phyloP scores from a whole-genome alignment of 2,113 vertebrate genomes.

The Pandion haliaetus region DNA sequence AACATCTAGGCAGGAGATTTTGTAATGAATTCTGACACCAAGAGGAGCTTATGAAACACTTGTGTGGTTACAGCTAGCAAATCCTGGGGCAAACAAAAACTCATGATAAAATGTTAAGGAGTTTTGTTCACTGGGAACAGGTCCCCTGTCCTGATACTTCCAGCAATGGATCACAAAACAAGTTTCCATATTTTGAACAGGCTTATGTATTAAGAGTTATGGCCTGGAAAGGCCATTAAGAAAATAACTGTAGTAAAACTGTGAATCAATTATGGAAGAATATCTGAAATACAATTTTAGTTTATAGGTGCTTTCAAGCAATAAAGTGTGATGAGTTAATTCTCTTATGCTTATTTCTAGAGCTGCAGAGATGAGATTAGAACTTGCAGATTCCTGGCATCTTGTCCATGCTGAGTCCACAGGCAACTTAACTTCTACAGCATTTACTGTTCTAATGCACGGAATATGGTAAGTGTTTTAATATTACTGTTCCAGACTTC shows the following conservation, averaged over 20 bases:
- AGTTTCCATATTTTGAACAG: slow-evolving; percentile 3
- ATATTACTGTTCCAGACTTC: neutral
- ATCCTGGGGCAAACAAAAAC: neutral
- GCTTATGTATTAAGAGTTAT: slow-evolving; percentile 29
- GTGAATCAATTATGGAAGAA: slow-evolving; percentile 46
- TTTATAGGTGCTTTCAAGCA: slow-evolving; percentile 66
- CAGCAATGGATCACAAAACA: neutral
- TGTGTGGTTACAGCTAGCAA: neutral
- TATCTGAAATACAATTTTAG: slow-evolving; percentile 63
- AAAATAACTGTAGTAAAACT: slow-evolving; percentile 52
- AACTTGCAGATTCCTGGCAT: slow-evolving; percentile 42
- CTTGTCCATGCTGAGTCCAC: neutral
- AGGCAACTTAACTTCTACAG: neutral
- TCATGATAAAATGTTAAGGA: neutral
- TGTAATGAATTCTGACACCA: slow-evolving; percentile 11
- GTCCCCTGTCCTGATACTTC: neutral
- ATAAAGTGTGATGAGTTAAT: slow-evolving; percentile 70
- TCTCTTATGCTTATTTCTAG: slow-evolving; percentile 68
- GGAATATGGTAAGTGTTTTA: neutral
- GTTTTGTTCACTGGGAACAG: neutral
- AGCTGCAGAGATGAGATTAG: slow-evolving; percentile 59
- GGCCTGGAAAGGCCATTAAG: slow-evolving; percentile 48
- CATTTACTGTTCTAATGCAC: neutral
- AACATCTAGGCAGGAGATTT: neutral
- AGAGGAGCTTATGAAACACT: neutral